Evolutionary conservation across 2,797 vertebrate genomes (phyloP), one percentile per base, ranked within the genome.

Genomic region (Smutsia gigantea): DNA sequence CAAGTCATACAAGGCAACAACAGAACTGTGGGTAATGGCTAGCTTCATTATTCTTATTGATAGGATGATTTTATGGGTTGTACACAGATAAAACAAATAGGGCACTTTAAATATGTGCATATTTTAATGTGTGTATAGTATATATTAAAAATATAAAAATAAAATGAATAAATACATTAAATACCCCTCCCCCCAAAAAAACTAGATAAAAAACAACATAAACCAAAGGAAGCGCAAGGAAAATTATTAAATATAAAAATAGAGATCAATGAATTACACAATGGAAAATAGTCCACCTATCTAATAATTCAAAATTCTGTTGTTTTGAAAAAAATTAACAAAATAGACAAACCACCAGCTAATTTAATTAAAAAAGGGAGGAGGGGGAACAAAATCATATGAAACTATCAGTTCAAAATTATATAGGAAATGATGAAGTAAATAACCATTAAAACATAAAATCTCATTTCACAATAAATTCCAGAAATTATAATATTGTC

Each of bases 391-490:
- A 46, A 69, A 89, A 78, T 71, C 68, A 75, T 75, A 25, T 31
- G 78, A 63, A 69, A 46, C 46, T 46, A 46, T 46, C 46, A 46
- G 46, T 10, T 46, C 46, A 46, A 46, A 46, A 46, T 46, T 10
- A 46, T 10, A 39, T 71, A 57, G 69, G 34, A 83, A 85, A 57
- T 18, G 0, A 72, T 53, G 23, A 61, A 17, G 12, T 77, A 69
- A 88, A 31, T 92, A 34, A 68, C n/a, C 14, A 59, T 15, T 85
- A 78, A 95, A 83, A 93, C 21, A 51, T 64, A 31, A 63, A 78
- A 71, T 78, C 21, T 42, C 12, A 59, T 72, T 93, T 79, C 37
- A 85, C 81, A 85, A 57, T 57, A 64, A 85, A 86, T 79, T 93
- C 15, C 29, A 84, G 34, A 78, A 84, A 78, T 64, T n/a, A 42